Percentiles rank a stretch among this genome's conserved stretches.
These are phyloP conservation scores for Anoplophora glabripennis DNA, from an alignment of 1,140 invertebrate species.

Conservation along the genomic window DNA sequence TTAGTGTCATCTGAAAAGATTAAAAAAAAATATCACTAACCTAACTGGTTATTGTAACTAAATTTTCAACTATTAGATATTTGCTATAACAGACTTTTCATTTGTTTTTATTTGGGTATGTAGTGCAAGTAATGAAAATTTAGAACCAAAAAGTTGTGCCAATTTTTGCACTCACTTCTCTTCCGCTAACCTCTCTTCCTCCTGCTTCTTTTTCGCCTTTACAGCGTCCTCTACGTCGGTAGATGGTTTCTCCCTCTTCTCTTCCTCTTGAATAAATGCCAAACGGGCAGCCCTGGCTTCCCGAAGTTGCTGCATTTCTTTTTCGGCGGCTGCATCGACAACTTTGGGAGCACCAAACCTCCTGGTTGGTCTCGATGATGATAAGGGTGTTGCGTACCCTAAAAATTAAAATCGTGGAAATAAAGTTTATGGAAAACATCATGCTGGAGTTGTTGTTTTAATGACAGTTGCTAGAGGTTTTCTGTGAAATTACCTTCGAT, in stretches of 20 bases:
- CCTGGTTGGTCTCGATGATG: slow-evolving; percentile 60
- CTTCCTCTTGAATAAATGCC: slow-evolving; percentile 51
- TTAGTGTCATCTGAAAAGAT: too few species aligned
- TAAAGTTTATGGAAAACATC: too few species aligned
- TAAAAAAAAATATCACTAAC: too few species aligned
- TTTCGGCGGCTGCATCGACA: slow-evolving; percentile 54
- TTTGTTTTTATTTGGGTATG: neutral
- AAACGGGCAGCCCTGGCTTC: slow-evolving; percentile 55
- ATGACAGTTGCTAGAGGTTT: too few species aligned
- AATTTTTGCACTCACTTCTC: slow-evolving; percentile 53
- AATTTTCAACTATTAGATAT: too few species aligned
- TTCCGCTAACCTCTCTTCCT: slow-evolving; percentile 59
- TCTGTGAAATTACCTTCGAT: too few species aligned
- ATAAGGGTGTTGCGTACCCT: slow-evolving; percentile 55
- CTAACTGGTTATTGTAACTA: too few species aligned
- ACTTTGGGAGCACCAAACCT: slow-evolving; percentile 57
- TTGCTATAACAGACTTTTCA: too few species aligned
- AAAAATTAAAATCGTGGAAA: neutral
- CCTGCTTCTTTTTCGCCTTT: slow-evolving; percentile 57
- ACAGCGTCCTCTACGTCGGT: slow-evolving; percentile 54
- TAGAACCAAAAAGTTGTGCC: slow-evolving; percentile 15
- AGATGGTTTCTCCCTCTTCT: slow-evolving; percentile 45
- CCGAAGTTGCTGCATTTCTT: slow-evolving; percentile 54
- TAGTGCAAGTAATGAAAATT: slow-evolving; percentile 17
- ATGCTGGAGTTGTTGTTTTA: too few species aligned